Percentiles rank a stretch among this genome's conserved stretches.
Conservation (phyloP, 2,797 vertebrate genomes). For the Microctenopoma lineatum region DNA sequence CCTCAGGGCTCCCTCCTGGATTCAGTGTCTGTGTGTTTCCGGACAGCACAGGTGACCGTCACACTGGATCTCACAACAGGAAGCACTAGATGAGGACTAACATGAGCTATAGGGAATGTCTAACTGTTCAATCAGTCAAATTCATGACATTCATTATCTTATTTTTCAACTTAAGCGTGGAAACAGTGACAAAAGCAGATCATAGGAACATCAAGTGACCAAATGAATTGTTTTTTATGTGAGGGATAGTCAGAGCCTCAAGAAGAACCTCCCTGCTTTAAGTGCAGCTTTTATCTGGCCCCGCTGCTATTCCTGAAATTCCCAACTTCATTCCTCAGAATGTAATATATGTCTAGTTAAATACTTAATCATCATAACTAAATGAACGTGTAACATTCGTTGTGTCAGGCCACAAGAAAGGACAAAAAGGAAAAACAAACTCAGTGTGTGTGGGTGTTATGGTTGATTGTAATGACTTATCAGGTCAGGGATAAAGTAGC, state of each 20-base stretch:
- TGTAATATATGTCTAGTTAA: not conserved
- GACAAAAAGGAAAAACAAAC: not conserved
- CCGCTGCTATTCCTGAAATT: not conserved
- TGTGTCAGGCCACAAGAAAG: not conserved
- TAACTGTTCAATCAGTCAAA: not conserved
- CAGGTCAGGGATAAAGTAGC: slow-evolving; percentile 40
- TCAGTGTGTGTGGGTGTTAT: not conserved
- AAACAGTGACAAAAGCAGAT: not conserved
- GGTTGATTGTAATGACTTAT: slow-evolving; percentile 51
- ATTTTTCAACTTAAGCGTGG: not conserved
- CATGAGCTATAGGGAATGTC: not conserved
- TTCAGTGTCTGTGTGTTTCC: slow-evolving; percentile 2
- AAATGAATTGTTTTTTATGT: not conserved
- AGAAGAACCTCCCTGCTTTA: not conserved
- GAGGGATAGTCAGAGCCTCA: not conserved
- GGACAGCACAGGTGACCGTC: slow-evolving; percentile 10
- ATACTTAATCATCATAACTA: too few species aligned
- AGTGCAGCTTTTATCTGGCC: not conserved
- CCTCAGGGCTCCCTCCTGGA: not conserved
- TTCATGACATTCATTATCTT: not conserved
- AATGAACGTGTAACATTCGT: too few species aligned
- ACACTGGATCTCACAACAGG: not conserved
- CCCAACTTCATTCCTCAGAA: not conserved
- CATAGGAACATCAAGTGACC: too few species aligned
- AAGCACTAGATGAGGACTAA: not conserved